Evolutionary conservation across 2,113 vertebrate genomes (phyloP), one percentile per base, ranked within the genome.

Genomic region (Festucalex cinctus): DNA sequence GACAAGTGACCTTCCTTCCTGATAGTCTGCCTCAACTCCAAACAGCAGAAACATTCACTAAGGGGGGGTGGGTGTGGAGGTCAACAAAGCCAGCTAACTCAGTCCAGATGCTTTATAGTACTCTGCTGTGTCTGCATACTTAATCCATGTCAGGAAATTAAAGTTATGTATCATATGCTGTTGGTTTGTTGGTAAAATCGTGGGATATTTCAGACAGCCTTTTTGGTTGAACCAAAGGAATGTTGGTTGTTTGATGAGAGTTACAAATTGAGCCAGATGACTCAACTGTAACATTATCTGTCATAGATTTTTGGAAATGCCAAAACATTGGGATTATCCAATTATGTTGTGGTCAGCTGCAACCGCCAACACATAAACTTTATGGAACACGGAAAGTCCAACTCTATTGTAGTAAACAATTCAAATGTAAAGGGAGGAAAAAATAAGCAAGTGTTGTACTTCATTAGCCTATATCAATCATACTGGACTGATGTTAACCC

Each of bases 141-240:
- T 80, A 74, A 81, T 62, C 69, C 69, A 76, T 73, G 65, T 73
- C 69, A 83, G 81, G 79, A 90, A 83, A 88, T 88, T 79, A 81
- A 79, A 87, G 54, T 62, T 77, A 43, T 59, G 64, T 71, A 66
- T 66, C 70, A 69, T 58, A 70, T 76, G 53, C 12, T 9, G 43
- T 70, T 69, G 28, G 16, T 72, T 73, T 78, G 75, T 76, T 79
- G 53, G 67, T 65, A 54, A 82, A 83, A 58, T 65, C 10, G 19
- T 32, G 35, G 60, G 63, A 2, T 72, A 72, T 51, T 60, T 41
- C 73, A 56, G 3, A 56, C 19, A 74, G 7, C 24, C 19, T 63
- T 69, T 72, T 22, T 46, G 73, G 59, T 77, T 65, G 61, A 37
- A n/a, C 66, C 9, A 17, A 35, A 71, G 48, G n/a, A 43, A 64